Conservation (phyloP, 1,140 invertebrate genomes). For the Drosophila arawakana region DNA sequence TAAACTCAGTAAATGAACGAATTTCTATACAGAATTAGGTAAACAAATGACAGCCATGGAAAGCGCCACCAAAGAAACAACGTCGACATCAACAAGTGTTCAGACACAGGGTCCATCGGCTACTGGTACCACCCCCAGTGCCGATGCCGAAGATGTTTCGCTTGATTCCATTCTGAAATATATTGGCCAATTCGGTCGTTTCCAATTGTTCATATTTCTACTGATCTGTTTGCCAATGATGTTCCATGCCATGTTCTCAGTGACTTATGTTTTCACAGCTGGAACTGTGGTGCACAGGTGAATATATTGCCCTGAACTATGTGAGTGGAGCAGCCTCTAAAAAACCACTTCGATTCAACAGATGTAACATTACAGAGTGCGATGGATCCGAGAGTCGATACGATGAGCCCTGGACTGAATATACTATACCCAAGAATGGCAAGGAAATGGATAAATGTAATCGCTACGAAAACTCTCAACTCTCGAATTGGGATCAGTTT, state of each 20-base stretch:
- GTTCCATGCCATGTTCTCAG: constrained; percentile 85
- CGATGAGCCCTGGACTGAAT: constrained; percentile 85
- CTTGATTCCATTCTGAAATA: constrained; percentile 83
- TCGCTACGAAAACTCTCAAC: constrained; percentile 78
- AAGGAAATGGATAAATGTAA: constrained; percentile 85
- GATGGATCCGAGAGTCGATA: constrained; percentile 84
- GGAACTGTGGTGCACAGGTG: constrained; percentile 86
- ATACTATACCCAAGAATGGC: constrained; percentile 85
- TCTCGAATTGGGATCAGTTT: constrained; percentile 30
- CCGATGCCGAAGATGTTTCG: constrained; percentile 70
- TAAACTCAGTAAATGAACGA: constrained; percentile 40
- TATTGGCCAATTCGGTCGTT: constrained; percentile 86
- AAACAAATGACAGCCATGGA: constrained; percentile 57
- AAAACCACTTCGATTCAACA: constrained; percentile 65
- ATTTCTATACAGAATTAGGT: constrained; percentile 20
- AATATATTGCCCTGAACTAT: constrained; percentile 19
- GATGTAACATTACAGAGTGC: constrained; percentile 88
- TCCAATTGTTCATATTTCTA: constrained; percentile 86
- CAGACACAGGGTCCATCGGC: constrained; percentile 14
- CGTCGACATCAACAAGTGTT: constrained; percentile 28
- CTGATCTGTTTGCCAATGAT: constrained; percentile 86
- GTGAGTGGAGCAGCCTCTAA: constrained; percentile 7
- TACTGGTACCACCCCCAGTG: background rate
- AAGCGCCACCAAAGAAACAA: constrained; percentile 32
- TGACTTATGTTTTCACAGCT: constrained; percentile 87